A percentile compares a stretch with the other conserved stretches of the same genome.
These are phyloP conservation scores for Falco cherrug DNA, from an alignment of 2,797 vertebrate genomes.

Conservation along the genomic window DNA sequence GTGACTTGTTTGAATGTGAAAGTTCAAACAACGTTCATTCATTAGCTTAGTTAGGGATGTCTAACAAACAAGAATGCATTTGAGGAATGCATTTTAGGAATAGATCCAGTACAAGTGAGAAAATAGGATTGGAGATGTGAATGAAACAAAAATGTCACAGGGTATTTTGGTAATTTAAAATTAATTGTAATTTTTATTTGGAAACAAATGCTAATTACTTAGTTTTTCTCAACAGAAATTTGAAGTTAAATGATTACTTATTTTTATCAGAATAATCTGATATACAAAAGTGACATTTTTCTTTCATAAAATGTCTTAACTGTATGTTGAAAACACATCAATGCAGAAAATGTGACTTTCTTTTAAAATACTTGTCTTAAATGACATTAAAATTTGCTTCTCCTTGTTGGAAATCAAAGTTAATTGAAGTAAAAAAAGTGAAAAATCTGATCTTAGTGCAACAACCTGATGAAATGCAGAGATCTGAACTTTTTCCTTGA, in stretches of 20 bases:
- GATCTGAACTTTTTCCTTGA: neutral
- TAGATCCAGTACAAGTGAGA: neutral
- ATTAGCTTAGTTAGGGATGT: neutral
- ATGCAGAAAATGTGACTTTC: neutral
- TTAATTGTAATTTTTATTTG: neutral
- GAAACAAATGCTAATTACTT: neutral
- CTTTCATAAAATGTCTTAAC: neutral
- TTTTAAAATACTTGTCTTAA: neutral
- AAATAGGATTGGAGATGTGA: neutral
- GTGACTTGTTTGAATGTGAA: neutral
- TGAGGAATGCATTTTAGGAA: neutral
- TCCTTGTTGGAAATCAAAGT: neutral
- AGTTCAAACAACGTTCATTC: neutral
- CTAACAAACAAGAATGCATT: neutral
- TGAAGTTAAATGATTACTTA: neutral
- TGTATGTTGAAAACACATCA: neutral
- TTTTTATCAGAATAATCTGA: neutral
- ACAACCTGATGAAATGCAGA: neutral
- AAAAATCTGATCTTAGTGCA: neutral
- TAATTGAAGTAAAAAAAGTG: neutral
- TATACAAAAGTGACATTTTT: neutral
- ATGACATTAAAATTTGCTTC: neutral
- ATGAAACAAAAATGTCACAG: fast-evolving
- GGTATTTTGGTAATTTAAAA: neutral
- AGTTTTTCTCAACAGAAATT: neutral